Percentiles rank a stretch among this genome's conserved stretches.
These are phyloP conservation scores for Protobothrops flavoviridis DNA, from an alignment of 2,113 vertebrate genomes.

Conservation along the genomic window DNA sequence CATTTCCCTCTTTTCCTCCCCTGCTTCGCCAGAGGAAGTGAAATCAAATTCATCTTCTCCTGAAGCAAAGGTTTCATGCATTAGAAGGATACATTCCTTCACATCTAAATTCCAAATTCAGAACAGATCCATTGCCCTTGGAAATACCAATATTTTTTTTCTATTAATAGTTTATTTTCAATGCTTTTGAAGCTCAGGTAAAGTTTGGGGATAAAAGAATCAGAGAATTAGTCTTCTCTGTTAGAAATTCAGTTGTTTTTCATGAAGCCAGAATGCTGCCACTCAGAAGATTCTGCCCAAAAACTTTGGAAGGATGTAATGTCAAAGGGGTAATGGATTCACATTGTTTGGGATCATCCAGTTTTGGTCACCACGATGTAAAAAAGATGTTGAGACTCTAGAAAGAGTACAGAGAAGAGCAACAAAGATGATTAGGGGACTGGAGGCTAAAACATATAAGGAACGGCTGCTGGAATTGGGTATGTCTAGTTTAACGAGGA, in stretches of 20 bases:
- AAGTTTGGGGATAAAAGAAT: neutral
- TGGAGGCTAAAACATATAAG: too few species aligned
- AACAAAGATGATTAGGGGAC: too few species aligned
- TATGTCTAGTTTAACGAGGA: too few species aligned
- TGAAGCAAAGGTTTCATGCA: neutral
- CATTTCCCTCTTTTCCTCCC: neutral
- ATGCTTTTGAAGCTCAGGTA: neutral
- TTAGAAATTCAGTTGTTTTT: neutral
- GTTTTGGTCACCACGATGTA: too few species aligned
- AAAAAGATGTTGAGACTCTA: too few species aligned
- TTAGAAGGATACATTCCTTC: neutral
- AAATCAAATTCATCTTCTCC: neutral
- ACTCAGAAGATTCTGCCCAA: neutral
- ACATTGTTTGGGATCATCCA: too few species aligned
- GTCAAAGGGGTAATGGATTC: neutral
- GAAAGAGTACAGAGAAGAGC: too few species aligned
- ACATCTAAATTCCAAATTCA: neutral
- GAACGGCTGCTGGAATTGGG: too few species aligned
- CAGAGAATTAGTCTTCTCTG: neutral
- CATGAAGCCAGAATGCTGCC: neutral
- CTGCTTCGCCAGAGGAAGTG: neutral
- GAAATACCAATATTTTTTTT: neutral
- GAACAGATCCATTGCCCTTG: neutral
- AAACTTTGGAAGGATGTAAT: neutral
- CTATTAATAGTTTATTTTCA: neutral